Percentiles rank a stretch among this genome's conserved stretches.
phyloP scores from a whole-genome alignment of 2,888 invertebrate genomes.

The Neoitamus cyanurus region DNA sequence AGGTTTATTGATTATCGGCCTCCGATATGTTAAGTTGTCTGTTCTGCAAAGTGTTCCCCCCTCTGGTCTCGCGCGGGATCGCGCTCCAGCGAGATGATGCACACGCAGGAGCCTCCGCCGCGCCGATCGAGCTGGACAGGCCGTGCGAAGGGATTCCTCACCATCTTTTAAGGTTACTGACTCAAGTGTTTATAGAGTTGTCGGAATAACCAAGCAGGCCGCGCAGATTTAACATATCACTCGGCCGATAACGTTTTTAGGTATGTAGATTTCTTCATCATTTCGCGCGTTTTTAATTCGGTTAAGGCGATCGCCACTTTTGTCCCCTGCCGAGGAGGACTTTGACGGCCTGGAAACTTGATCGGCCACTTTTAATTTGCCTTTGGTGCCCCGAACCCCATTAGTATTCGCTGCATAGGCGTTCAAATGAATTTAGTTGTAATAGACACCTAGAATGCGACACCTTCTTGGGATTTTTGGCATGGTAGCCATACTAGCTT shows the following conservation, averaged over 20 bases:
- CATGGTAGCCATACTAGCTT: neutral
- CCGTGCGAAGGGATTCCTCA: neutral
- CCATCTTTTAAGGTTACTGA: neutral
- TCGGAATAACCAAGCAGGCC: neutral
- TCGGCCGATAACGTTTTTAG: neutral
- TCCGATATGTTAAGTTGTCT: constrained; percentile 48
- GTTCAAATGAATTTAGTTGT: neutral
- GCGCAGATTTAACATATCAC: neutral
- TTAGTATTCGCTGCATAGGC: neutral
- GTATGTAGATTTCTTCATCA: constrained; percentile 5
- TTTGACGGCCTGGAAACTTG: neutral
- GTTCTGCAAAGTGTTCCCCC: constrained; percentile 44
- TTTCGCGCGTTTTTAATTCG: neutral
- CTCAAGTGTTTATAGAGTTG: constrained; percentile 23
- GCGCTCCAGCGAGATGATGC: neutral
- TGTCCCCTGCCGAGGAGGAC: neutral
- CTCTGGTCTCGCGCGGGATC: neutral
- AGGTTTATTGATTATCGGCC: constrained; percentile 49
- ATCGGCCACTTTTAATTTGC: neutral
- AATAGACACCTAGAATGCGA: neutral
- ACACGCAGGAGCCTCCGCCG: neutral
- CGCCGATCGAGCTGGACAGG: neutral
- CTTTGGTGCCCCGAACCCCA: neutral
- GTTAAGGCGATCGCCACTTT: neutral
- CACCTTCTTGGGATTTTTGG: neutral